Evolutionary conservation across 2,888 invertebrate genomes (phyloP).

Genomic region (Andrena fulva): DNA sequence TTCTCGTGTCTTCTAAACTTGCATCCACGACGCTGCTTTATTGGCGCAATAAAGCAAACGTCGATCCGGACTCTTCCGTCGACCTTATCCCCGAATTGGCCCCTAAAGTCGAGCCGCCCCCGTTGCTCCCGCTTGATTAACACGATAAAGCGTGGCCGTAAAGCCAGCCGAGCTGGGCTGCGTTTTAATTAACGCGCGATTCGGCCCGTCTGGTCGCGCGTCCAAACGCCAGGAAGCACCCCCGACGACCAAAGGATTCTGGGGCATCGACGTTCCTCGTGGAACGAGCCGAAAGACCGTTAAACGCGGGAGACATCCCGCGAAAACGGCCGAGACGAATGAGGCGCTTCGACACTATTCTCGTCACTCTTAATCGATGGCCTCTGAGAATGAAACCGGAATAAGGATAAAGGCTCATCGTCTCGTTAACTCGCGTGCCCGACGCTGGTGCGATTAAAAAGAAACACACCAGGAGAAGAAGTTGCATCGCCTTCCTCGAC

Average conservation of each 20-base stretch:
- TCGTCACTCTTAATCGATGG: slow-evolving; percentile 48
- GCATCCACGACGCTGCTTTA: slow-evolving; percentile 6
- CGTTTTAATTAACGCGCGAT: slow-evolving; percentile 43
- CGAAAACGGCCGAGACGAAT: slow-evolving; percentile 31
- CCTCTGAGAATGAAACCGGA: slow-evolving; percentile 52
- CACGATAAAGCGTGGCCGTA: slow-evolving; percentile 22
- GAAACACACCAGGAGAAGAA: slow-evolving; percentile 50
- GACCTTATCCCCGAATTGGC: slow-evolving; percentile 8
- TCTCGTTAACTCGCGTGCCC: slow-evolving; percentile 55
- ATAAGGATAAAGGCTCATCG: slow-evolving; percentile 38
- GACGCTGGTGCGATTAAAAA: slow-evolving; percentile 53
- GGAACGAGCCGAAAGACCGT: slow-evolving; percentile 9
- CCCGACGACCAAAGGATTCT: background rate
- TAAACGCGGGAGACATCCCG: slow-evolving; percentile 18
- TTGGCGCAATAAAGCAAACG: slow-evolving; percentile 29
- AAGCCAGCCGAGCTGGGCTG: background rate
- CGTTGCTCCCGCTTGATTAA: slow-evolving; percentile 31
- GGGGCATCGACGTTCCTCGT: slow-evolving; percentile 7
- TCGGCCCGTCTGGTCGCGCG: slow-evolving; percentile 10
- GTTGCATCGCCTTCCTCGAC: slow-evolving; percentile 41
- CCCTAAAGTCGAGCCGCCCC: slow-evolving; percentile 1
- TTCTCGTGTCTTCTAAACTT: slow-evolving; percentile 13
- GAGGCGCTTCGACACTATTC: slow-evolving; percentile 29
- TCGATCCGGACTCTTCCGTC: background rate
- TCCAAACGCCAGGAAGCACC: background rate